These are phyloP conservation scores for Euclidia mi DNA, from an alignment of 2,888 invertebrate genomes.

Conservation along the genomic window DNA sequence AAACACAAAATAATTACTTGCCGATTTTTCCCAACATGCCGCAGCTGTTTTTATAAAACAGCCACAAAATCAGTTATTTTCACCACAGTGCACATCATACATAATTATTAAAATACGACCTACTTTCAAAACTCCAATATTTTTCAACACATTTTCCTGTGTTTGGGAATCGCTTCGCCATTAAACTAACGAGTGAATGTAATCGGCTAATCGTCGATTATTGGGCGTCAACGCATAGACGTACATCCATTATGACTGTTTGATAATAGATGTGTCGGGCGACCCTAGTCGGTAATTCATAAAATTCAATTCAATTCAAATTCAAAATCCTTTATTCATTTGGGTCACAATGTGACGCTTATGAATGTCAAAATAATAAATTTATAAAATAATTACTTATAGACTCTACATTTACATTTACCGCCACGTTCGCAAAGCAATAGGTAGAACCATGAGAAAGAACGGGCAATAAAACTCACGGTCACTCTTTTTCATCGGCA, in stretches of 20 bases:
- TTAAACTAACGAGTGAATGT: slow-evolving; percentile 33
- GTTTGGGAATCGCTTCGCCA: slow-evolving; percentile 28
- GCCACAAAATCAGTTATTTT: slow-evolving; percentile 33
- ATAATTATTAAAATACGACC: slow-evolving; percentile 36
- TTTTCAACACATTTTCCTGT: slow-evolving; percentile 18
- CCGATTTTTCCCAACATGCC: slow-evolving; percentile 4
- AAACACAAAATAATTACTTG: neutral
- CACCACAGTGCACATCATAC: slow-evolving; percentile 23
- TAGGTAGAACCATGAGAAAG: too few relatives aligned
- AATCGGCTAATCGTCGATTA: slow-evolving; percentile 29
- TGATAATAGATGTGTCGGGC: slow-evolving; percentile 53
- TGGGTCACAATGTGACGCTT: too few relatives aligned
- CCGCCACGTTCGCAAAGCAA: too few relatives aligned
- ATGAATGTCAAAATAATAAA: too few relatives aligned
- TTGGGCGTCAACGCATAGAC: slow-evolving; percentile 24
- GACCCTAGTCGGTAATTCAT: slow-evolving; percentile 65
- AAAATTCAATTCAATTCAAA: too few relatives aligned
- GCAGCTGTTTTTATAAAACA: slow-evolving; percentile 27
- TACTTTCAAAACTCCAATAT: slow-evolving; percentile 35
- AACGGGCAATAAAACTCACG: too few relatives aligned
- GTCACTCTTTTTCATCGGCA: too few relatives aligned
- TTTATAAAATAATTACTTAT: too few relatives aligned
- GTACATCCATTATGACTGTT: slow-evolving; percentile 36
- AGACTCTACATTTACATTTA: too few relatives aligned
- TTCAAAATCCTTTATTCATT: too few relatives aligned